A percentile compares a stretch with the other conserved stretches of the same genome.
These are phyloP conservation scores for Argyra leucocephala DNA, from an alignment of 2,888 invertebrate genomes.

Conservation along the genomic window DNA sequence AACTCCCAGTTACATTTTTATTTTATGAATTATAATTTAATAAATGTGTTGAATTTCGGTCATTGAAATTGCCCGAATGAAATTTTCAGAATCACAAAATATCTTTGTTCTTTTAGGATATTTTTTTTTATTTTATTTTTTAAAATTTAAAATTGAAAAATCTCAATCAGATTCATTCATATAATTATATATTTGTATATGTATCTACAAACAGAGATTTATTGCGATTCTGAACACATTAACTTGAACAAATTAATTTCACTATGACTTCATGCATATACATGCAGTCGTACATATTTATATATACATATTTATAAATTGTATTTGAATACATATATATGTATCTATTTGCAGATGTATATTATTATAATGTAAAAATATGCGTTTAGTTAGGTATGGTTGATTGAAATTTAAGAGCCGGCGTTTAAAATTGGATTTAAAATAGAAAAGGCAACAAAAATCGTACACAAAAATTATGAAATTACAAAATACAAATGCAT, in stretches of 20 bases:
- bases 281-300: not conserved
- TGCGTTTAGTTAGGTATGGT: not conserved
- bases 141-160: not conserved
- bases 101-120: too few species aligned
- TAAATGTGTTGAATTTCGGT: too few species aligned
- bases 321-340: not conserved
- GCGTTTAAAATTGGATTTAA: not conserved
- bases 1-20: too few species aligned
- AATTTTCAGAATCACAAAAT: too few species aligned
- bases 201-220: not conserved
- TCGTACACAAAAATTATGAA: not conserved
- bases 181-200: too few species aligned
- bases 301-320: not conserved
- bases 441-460: not conserved
- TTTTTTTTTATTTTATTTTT: too few species aligned
- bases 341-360: not conserved
- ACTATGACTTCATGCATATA: not conserved
- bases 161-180: constrained; percentile 1
- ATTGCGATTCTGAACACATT: not conserved
- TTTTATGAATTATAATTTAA: too few species aligned
- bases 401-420: constrained; percentile 6
- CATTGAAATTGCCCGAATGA: too few species aligned
- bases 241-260: not conserved
- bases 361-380: not conserved
- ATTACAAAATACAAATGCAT: not conserved